Conservation (phyloP, 2,888 invertebrate species). For the Endomychus coccineus region DNA sequence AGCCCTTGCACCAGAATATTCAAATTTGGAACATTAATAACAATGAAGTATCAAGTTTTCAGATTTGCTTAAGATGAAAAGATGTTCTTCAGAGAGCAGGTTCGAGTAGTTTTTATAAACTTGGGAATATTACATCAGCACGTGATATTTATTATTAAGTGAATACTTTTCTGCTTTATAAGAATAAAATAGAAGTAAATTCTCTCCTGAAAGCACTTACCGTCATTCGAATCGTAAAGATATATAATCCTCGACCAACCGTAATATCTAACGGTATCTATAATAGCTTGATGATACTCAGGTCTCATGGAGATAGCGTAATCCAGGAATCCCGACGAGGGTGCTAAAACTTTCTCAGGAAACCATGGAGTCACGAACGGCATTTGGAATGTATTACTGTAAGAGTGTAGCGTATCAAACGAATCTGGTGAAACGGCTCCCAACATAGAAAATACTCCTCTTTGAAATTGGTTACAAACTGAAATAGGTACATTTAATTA, state of each 20-base stretch:
- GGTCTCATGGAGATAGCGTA: constrained; percentile 92
- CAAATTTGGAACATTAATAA: too few relatives aligned
- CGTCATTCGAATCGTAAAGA: constrained; percentile 85
- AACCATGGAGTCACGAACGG: constrained; percentile 92
- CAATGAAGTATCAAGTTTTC: too few relatives aligned
- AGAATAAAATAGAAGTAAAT: too few relatives aligned
- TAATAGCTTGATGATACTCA: constrained; percentile 90
- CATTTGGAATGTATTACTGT: constrained; percentile 92
- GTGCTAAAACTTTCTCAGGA: constrained; percentile 84
- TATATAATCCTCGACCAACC: constrained; percentile 86
- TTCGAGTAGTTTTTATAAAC: too few relatives aligned
- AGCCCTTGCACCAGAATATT: too few relatives aligned
- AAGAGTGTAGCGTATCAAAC: constrained; percentile 90
- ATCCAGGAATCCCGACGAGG: constrained; percentile 82
- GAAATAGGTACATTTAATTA: too few relatives aligned
- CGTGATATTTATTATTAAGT: too few relatives aligned
- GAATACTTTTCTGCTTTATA: too few relatives aligned
- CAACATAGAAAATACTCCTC: constrained; percentile 84
- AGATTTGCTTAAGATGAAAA: too few relatives aligned
- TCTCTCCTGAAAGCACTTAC: constrained; percentile 49
- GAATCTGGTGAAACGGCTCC: constrained; percentile 89
- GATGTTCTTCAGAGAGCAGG: too few relatives aligned
- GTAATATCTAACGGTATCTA: constrained; percentile 89
- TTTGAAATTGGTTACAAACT: constrained; percentile 87
- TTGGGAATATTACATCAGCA: too few relatives aligned